Evolutionary conservation across 2,888 invertebrate genomes (phyloP), one percentile per base, ranked within the genome.

Genomic region (Eustalomyia histrio): DNA sequence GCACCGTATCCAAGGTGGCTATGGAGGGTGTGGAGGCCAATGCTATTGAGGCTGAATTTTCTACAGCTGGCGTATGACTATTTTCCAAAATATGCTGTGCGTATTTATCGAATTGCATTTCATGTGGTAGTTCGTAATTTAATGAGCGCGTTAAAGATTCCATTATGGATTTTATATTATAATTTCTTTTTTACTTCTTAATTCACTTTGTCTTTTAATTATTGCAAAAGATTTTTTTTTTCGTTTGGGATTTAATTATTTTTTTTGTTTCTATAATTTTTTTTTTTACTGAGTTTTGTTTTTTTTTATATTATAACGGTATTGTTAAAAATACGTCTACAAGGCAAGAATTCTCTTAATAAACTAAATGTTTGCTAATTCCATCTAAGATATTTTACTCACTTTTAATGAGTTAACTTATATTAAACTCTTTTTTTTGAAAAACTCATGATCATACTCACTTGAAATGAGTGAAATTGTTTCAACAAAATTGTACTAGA

Each of bases 51-150:
- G 83, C 80, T 8, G 83, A 24, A 64, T 68, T 61, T 21, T 80
- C 69, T 35, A 73, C n/a, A 17, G 73, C 55, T 16, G 61, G 47
- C 0, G 61, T 84, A 73, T 83, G 84, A 47, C 85, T 85, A 67
- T 84, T 87, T 55, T 87, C 87, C 10, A 88, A 85, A 71, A 88
- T 87, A 65, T 88, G 87, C 39, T 88, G 88, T 21, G 89, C 87
- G 83, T 88, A 88, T 79, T 87, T 86, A 83, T 90, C 88, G 84
- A 90, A 87, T 84, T 89, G 89, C 82, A 88, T 82, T 83, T 87
- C 89, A 73, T 87, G 86, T 82, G 89, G 87, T 83, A 88, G 85
- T 64, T 89, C 88, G 85, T 88, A 88, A 84, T 88, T 87, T 81
- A 90, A 87, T 86, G 89, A 85, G 75, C 86, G 87, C 83, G 87